These are phyloP conservation scores for Recurvirostra avosetta DNA, from an alignment of 2,113 vertebrate genomes.

Conservation along the genomic window DNA sequence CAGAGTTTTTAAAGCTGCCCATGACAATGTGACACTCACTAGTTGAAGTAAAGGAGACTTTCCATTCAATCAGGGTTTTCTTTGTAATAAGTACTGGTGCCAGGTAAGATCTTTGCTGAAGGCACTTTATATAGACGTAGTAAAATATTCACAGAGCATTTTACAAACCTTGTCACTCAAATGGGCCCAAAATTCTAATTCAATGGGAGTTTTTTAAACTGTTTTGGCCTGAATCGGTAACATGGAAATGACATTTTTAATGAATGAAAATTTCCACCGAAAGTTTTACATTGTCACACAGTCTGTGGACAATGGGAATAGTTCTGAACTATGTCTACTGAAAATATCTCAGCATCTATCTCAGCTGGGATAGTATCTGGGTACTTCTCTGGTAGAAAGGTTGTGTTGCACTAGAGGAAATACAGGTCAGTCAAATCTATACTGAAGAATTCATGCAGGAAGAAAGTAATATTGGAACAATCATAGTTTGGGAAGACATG, in stretches of 20 bases:
- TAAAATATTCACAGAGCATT: neutral
- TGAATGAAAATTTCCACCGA: neutral
- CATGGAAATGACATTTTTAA: neutral
- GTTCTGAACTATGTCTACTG: neutral
- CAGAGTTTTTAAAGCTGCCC: neutral
- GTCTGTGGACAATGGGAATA: neutral
- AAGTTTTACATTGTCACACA: neutral
- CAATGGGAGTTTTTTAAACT: neutral
- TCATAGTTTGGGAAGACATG: neutral
- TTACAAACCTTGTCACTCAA: neutral
- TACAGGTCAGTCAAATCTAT: neutral
- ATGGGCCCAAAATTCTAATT: neutral
- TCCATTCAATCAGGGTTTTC: neutral
- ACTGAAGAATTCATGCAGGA: neutral
- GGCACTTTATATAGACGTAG: too few relatives aligned
- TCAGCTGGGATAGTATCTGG: neutral
- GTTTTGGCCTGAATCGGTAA: neutral
- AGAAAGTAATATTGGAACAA: neutral
- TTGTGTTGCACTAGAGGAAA: neutral
- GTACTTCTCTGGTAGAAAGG: neutral
- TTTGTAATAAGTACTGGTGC: neutral
- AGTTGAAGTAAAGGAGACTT: neutral
- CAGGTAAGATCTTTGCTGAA: neutral
- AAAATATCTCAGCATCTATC: neutral
- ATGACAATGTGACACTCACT: neutral